A percentile compares a stretch with the other conserved stretches of the same genome.
These are phyloP conservation scores for Drosophila quinaria DNA, from an alignment of 2,888 invertebrate genomes.

Conservation along the genomic window DNA sequence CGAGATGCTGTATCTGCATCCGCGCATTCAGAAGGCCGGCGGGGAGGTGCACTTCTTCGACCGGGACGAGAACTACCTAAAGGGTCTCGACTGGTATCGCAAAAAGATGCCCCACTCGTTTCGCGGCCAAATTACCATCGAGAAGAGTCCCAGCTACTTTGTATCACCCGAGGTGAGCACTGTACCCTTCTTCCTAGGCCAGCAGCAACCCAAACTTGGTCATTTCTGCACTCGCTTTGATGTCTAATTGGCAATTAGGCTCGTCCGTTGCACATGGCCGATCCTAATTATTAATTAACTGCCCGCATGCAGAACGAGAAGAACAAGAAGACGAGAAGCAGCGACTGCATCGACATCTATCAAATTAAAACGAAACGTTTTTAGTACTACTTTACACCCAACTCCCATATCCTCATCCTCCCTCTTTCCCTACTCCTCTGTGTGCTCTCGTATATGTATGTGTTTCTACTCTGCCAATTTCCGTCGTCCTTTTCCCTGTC, in stretches of 20 bases:
- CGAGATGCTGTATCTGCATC: constrained; percentile 98
- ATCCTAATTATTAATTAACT: constrained; percentile 74
- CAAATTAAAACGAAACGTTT: constrained; percentile 71
- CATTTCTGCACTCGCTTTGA: constrained; percentile 59
- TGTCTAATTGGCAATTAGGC: constrained; percentile 77
- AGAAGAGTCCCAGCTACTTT: constrained; percentile 99
- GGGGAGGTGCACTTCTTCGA: constrained; percentile 99
- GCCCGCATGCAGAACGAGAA: constrained; percentile 21
- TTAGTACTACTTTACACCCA: background rate
- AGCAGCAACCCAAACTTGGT: background rate
- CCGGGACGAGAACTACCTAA: constrained; percentile 95
- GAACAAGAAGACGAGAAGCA: background rate
- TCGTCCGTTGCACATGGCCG: constrained; percentile 41
- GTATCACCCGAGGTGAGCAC: constrained; percentile 94
- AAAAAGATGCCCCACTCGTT: constrained; percentile 97
- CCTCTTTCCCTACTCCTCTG: background rate
- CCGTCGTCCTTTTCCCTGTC: constrained; percentile 33
- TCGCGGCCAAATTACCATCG: constrained; percentile 96
- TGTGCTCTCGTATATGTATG: background rate
- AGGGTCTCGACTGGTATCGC: constrained; percentile 97
- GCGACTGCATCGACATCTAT: constrained; percentile 52
- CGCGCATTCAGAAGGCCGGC: constrained; percentile 95
- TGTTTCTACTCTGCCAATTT: constrained; percentile 47
- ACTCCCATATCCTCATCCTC: background rate
- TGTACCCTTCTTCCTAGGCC: too few species aligned